Evolutionary conservation across 2,888 invertebrate genomes (phyloP), one percentile per base, ranked within the genome.

Genomic region (Plebejus anna): DNA sequence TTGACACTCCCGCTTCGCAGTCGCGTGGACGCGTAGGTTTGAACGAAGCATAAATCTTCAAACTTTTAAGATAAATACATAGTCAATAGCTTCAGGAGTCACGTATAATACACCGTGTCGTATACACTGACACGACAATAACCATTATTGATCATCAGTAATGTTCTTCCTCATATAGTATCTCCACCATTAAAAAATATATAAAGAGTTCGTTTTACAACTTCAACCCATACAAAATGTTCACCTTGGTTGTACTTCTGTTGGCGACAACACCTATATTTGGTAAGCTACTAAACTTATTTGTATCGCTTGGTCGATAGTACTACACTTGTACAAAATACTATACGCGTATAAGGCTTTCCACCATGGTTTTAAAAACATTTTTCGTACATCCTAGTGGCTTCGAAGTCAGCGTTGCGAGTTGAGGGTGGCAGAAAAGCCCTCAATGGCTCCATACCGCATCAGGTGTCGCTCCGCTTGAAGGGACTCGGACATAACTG

Each of bases 361-460:
- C 9, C 47, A 2, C 47, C 47, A 47, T 9, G 2, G 9, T 55
- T 55, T 16, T 55, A 16, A 55, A 3, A 55, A 13, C 4, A 55
- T 16, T 55, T 55, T 55, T 55, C 4, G 16, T 55, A 55, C 4
- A 16, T 16, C 55, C 0, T 83, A 91, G 91, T 85, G 0, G 82
- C 85, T 73, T 84, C 90, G 6, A 87, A 89, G 55, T 55, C 55
- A 4, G 13, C 55, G 75, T 81, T 88, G 78, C 84, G 94, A 0
- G 93, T 94, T 32, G 94, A 94, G 1, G 95, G 95, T 0, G 95
- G 95, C 0, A 87, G 87, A 0, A 91, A 93, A 76, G 95, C 95
- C 0, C 83, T 87, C 0, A 90, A 90, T 71, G 95, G 94, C 0
- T 92, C 94, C 0, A 90, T 89, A 4, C 95, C 95, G 0, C 95